Conservation (phyloP, 1,140 invertebrate species). For the Tribolium castaneum region DNA sequence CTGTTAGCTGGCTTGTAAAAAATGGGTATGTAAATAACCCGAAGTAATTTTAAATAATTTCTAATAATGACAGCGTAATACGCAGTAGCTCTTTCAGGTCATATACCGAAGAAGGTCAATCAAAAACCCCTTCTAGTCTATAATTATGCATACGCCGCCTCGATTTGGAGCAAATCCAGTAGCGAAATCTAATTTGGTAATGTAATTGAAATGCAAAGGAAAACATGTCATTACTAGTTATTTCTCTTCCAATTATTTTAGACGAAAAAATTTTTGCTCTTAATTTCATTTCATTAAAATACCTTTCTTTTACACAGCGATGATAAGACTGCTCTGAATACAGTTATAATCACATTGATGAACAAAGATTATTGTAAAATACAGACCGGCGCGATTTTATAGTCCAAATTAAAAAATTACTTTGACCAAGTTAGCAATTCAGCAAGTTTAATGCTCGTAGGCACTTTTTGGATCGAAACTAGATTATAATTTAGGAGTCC, state of each 20-base stretch:
- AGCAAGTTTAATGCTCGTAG: no score
- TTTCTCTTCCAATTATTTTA: constrained; percentile 20
- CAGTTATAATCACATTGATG: background rate
- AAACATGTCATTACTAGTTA: constrained; percentile 31
- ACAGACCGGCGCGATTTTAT: background rate
- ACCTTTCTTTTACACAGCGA: background rate
- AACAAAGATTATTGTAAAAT: background rate
- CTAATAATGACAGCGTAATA: constrained; percentile 47
- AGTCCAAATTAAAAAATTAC: background rate
- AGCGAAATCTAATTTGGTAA: constrained; percentile 42
- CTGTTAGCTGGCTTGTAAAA: background rate
- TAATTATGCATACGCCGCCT: constrained; percentile 41
- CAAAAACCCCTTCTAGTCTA: constrained; percentile 38
- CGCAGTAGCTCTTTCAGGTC: constrained; percentile 45
- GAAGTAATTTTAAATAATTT: constrained; percentile 48
- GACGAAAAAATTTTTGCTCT: background rate
- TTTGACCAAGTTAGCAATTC: background rate
- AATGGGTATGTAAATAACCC: constrained; percentile 37
- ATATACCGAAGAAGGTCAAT: constrained; percentile 41
- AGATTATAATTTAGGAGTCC: no score
- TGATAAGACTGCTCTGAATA: background rate
- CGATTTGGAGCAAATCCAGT: constrained; percentile 44
- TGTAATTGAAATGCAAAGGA: constrained; percentile 41
- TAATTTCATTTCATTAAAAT: constrained; percentile 9
- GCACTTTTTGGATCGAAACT: no score